Conservation (phyloP, 2,113 vertebrate genomes). For the Ciconia boyciana region DNA sequence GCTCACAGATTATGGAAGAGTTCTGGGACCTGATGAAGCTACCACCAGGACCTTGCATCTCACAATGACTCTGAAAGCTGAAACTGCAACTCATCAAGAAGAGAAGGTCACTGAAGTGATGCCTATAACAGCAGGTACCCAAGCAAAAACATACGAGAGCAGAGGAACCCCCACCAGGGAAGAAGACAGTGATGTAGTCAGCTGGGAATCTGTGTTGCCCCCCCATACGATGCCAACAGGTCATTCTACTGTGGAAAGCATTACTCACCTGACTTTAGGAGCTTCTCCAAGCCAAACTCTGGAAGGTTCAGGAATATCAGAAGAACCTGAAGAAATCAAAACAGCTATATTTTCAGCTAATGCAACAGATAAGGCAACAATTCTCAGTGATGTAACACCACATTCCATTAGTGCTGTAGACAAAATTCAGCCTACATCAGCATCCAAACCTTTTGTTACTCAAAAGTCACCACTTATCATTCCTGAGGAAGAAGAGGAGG, state of each 20-base stretch:
- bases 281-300: slow-evolving; percentile 15
- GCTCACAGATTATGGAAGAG: background rate
- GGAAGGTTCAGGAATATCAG: slow-evolving; percentile 67
- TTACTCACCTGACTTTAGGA: slow-evolving; percentile 1
- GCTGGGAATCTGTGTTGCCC: background rate
- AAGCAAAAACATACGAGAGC: background rate
- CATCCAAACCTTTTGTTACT: background rate
- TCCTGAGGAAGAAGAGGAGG: slow-evolving; percentile 66
- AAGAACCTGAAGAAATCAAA: slow-evolving; percentile 37
- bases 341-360: slow-evolving; percentile 2
- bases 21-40: slow-evolving; percentile 11
- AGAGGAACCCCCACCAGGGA: background rate
- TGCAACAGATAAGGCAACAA: background rate
- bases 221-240: fast-evolving
- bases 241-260: background rate
- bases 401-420: background rate
- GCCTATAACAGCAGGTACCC: background rate
- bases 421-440: slow-evolving; percentile 22
- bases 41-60: background rate
- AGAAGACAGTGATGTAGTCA: background rate
- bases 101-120: background rate
- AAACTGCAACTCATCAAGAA: background rate
- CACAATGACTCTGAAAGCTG: background rate
- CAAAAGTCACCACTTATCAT: slow-evolving; percentile 52
- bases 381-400: background rate